Evolutionary conservation across 2,888 invertebrate species (phyloP), one percentile per base, ranked within the genome.

Genomic region (Eilema sororculum): DNA sequence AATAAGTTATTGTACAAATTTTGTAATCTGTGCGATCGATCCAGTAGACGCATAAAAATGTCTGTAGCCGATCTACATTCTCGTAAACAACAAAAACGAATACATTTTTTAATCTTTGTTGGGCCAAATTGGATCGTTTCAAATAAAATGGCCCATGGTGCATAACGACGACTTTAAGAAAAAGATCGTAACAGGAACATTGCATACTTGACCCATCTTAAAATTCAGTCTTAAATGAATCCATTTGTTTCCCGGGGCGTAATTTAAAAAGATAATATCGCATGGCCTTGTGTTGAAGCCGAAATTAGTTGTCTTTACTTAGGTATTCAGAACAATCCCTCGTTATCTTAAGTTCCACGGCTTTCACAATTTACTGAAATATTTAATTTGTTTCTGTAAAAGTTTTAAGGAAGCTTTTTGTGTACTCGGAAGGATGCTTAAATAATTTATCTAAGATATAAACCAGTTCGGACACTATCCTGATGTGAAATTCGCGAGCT

Each of bases 191-290:
- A 57, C 62, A 61, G 46, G 46, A 69, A 69, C 69, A 69, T 65
- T 37, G 67, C 65, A 77, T 16, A 72, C 57, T 75, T 62, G 28
- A 56, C 33, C 72, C 30, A 20, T 69, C 65, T 25, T 56, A 65
- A 71, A 73, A 67, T 69, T 73, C 70, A 75, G 77, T 79, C 77
- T 77, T 71, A 64, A 78, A 77, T 73, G 75, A 71, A 76, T 68
- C 71, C 75, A 78, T 77, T 81, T 85, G 82, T 84, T 80, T 76
- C 76, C 68, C 74, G 69, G 28, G 58, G 67, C 75, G 76, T 83
- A 78, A 84, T 83, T 82, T 81, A 76, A 80, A 83, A 80, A 82
- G 82, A 85, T 83, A 80, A 84, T 77, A 79, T 79, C 78, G 57
- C 58, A 72, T 72, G 64, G 73, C 46, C 33, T 78, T 71, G 73